Conservation (phyloP, 2,888 invertebrate genomes). For the Tenthredo notha region DNA sequence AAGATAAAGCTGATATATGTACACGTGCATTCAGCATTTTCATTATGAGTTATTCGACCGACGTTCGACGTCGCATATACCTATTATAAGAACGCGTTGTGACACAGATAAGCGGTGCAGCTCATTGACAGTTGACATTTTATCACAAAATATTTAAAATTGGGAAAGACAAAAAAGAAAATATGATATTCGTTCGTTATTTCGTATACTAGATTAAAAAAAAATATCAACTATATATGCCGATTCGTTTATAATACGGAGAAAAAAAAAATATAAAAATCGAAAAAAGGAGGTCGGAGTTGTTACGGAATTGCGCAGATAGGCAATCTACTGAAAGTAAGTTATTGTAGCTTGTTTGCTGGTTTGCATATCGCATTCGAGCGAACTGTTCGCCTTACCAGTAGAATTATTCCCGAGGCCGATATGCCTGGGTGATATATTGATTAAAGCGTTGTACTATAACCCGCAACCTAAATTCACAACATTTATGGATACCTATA, state of each 20-base stretch:
- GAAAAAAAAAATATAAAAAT: background rate
- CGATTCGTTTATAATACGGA: background rate
- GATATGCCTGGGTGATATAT: slow-evolving; percentile 21
- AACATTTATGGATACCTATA: background rate
- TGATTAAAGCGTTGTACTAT: slow-evolving; percentile 11
- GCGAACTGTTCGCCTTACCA: background rate
- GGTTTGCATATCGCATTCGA: slow-evolving; percentile 10
- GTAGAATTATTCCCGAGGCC: background rate
- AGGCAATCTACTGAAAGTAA: background rate
- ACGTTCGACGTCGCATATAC: slow-evolving; percentile 56
- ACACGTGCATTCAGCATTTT: slow-evolving; percentile 57
- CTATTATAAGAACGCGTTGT: background rate
- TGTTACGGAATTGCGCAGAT: background rate
- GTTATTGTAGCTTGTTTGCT: background rate
- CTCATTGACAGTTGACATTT: background rate
- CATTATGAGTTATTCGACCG: background rate
- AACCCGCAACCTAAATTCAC: slow-evolving; percentile 9
- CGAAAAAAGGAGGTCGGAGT: background rate
- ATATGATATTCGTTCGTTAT: background rate
- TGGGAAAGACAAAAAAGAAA: background rate
- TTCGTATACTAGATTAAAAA: background rate
- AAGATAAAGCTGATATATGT: slow-evolving; percentile 47
- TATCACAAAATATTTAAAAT: background rate
- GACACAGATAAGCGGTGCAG: background rate
- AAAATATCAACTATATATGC: background rate